These are phyloP conservation scores for Digitonthophagus gazella DNA, from an alignment of 2,888 invertebrate genomes.

Conservation along the genomic window DNA sequence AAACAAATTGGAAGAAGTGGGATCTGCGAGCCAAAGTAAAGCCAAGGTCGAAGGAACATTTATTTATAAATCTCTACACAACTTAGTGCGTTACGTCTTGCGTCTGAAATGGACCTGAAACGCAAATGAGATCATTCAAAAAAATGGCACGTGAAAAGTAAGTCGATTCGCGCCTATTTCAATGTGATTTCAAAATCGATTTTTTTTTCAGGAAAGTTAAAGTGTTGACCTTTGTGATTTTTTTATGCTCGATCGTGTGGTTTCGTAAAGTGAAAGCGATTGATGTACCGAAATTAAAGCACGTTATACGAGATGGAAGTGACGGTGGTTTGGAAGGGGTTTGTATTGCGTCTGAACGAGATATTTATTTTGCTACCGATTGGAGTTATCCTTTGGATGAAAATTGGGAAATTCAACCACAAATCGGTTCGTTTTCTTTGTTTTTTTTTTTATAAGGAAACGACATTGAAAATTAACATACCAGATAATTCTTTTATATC, in stretches of 20 bases:
- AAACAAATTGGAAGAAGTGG: neutral
- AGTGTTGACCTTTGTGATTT: slow-evolving; percentile 20
- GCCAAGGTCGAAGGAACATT: slow-evolving; percentile 6
- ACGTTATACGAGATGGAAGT: slow-evolving; percentile 40
- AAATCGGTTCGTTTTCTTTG: slow-evolving; percentile 42
- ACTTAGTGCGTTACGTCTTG: slow-evolving; percentile 8
- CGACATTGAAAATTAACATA: neutral
- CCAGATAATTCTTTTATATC: neutral
- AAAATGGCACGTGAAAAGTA: slow-evolving; percentile 23
- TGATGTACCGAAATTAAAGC: slow-evolving; percentile 38
- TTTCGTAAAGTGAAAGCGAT: slow-evolving; percentile 13
- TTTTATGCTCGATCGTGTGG: slow-evolving; percentile 14
- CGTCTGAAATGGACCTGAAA: slow-evolving; percentile 1
- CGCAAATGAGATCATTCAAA: slow-evolving; percentile 20
- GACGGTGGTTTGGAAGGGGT: slow-evolving; percentile 37
- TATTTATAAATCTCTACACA: slow-evolving; percentile 12
- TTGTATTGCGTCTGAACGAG: slow-evolving; percentile 44
- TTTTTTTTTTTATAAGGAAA: neutral
- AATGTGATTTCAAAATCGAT: neutral
- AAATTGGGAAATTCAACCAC: slow-evolving; percentile 35
- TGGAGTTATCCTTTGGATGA: slow-evolving; percentile 45
- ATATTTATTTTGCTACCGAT: slow-evolving; percentile 42
- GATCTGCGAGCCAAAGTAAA: neutral
- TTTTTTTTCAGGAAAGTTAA: slow-evolving; percentile 21
- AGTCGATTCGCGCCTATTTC: too few species aligned